These are phyloP conservation scores for Eretmochelys imbricata DNA, from an alignment of 2,113 vertebrate species.

Conservation along the genomic window DNA sequence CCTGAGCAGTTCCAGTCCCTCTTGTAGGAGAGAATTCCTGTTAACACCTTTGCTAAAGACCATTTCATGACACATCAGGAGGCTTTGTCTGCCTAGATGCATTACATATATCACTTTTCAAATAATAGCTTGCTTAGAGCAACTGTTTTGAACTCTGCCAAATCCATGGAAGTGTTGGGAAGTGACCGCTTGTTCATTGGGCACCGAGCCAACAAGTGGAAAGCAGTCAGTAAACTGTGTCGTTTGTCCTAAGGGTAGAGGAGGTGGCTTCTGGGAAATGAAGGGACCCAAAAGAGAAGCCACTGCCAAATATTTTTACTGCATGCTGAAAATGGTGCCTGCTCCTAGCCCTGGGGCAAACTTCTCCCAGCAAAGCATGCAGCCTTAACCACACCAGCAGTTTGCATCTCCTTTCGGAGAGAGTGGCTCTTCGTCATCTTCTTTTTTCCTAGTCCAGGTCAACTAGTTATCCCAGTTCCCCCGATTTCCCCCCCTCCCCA, in stretches of 20 bases:
- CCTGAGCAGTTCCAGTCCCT: slow-evolving; percentile 59
- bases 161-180: background rate
- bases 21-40: slow-evolving; percentile 45
- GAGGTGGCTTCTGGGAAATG: slow-evolving; percentile 44
- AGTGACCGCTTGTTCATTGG: background rate
- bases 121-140: background rate
- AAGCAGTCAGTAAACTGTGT: background rate
- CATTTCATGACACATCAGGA: background rate
- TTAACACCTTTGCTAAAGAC: slow-evolving; percentile 9
- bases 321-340: background rate
- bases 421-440: slow-evolving; percentile 28
- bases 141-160: background rate
- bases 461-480: slow-evolving; percentile 36
- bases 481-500: background rate
- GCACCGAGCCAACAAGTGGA: background rate
- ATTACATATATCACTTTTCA: background rate
- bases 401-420: slow-evolving; percentile 28
- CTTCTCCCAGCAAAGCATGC: slow-evolving; percentile 24
- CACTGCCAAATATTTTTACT: background rate
- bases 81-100: background rate
- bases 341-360: background rate
- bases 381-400: background rate
- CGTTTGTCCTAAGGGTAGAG: slow-evolving; percentile 50
- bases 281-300: background rate
- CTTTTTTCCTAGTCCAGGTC: background rate